Percentiles rank a stretch among this genome's conserved stretches.
These are phyloP conservation scores for Eupsittula cactorum DNA, from an alignment of 2,113 vertebrate genomes.

Conservation along the genomic window DNA sequence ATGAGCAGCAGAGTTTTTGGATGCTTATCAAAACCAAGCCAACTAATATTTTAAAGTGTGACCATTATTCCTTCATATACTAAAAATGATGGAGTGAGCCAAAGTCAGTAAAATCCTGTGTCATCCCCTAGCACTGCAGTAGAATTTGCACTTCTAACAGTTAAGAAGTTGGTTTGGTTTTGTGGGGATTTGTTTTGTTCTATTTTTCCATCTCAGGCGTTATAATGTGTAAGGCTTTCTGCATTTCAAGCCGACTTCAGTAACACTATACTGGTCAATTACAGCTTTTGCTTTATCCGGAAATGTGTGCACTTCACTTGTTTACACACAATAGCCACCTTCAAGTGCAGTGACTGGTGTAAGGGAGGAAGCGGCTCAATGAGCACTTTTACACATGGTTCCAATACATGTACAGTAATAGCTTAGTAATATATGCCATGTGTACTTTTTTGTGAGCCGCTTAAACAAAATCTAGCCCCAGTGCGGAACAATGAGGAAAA, in stretches of 20 bases:
- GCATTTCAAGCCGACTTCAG: background rate
- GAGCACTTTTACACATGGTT: background rate
- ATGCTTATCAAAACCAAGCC: constrained; percentile 18
- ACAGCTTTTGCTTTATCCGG: background rate
- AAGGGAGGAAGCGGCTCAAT: background rate
- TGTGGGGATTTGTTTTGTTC: background rate
- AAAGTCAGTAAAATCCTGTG: background rate
- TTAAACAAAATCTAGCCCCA: background rate
- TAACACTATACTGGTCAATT: background rate
- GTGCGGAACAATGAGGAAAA: background rate
- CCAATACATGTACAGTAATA: background rate
- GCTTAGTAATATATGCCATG: background rate
- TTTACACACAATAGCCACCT: background rate
- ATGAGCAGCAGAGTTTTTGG: background rate
- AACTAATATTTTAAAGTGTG: background rate
- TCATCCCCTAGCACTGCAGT: background rate
- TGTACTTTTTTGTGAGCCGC: background rate
- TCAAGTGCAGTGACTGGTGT: background rate
- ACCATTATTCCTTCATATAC: accelerated
- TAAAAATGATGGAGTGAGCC: background rate
- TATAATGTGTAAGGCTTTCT: background rate
- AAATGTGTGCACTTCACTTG: background rate
- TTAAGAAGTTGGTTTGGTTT: background rate
- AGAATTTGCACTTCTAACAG: background rate
- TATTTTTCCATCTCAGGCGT: background rate